Evolutionary conservation across 2,888 invertebrate genomes (phyloP).

Genomic region (Andrena trimmerana): DNA sequence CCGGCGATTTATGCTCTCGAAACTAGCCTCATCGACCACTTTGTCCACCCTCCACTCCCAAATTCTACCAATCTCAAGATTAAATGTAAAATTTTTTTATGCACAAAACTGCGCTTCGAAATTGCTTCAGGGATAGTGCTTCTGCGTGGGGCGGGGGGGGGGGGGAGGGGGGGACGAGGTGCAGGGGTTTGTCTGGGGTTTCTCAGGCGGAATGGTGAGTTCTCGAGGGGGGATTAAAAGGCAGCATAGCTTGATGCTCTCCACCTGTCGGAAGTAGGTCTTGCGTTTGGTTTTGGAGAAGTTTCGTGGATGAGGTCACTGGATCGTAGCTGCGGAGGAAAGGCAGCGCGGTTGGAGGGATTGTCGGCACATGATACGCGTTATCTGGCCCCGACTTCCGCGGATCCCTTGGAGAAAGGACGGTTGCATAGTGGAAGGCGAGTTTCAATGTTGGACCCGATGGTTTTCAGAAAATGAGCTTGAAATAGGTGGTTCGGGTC

Average conservation of each 20-base stretch:
- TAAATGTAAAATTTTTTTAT: too few relatives aligned
- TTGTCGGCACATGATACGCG: conserved; percentile 14
- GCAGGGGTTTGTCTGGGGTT: background rate
- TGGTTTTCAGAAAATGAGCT: too few relatives aligned
- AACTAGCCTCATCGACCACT: background rate
- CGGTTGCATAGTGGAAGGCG: too few relatives aligned
- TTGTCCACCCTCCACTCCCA: background rate
- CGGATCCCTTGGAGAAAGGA: too few relatives aligned
- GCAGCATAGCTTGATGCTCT: background rate
- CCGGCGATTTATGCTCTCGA: conserved; percentile 30
- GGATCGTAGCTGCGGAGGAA: conserved; percentile 2
- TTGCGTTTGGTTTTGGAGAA: conserved; percentile 2
- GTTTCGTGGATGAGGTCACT: conserved; percentile 23
- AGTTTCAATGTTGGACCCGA: too few relatives aligned
- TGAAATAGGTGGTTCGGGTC: too few relatives aligned
- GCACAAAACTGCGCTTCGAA: too few relatives aligned
- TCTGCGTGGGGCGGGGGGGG: too few relatives aligned
- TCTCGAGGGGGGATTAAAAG: conserved; percentile 5
- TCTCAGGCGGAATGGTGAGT: background rate
- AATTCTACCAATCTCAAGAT: too few relatives aligned
- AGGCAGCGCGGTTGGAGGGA: background rate
- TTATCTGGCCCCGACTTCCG: background rate
- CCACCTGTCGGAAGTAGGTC: background rate
- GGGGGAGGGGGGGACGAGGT: too few relatives aligned
- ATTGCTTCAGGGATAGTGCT: background rate